These are phyloP conservation scores for Trypoxylon attenuatum DNA, from an alignment of 2,888 invertebrate species.

Conservation along the genomic window DNA sequence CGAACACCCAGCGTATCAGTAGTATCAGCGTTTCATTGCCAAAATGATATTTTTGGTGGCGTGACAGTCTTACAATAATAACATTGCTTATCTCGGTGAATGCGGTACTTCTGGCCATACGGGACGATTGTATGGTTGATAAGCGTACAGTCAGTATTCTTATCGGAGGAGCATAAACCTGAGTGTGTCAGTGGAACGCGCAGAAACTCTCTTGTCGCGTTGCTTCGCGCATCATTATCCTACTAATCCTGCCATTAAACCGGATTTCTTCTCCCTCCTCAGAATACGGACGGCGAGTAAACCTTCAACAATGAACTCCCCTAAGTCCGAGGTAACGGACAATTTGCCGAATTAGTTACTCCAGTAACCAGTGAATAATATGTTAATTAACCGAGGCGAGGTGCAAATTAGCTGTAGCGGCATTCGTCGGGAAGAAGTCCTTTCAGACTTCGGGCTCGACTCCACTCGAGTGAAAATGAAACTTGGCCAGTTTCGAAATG, in stretches of 20 bases:
- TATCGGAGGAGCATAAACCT: constrained; percentile 50
- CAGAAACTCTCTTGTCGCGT: constrained; percentile 21
- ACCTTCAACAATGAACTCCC: constrained; percentile 4
- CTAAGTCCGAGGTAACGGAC: background rate
- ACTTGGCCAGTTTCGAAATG: no score
- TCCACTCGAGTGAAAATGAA: no score
- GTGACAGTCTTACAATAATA: constrained; percentile 20
- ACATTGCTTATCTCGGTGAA: constrained; percentile 17
- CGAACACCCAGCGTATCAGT: no score
- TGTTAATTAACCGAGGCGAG: background rate
- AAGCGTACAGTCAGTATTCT: constrained; percentile 45
- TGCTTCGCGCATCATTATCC: constrained; percentile 53
- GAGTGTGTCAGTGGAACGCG: constrained; percentile 33
- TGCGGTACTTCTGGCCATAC: constrained; percentile 10
- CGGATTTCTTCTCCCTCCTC: constrained; percentile 10
- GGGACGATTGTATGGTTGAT: constrained; percentile 36
- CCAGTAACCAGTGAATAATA: background rate
- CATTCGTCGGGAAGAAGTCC: no score
- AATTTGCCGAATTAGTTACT: background rate
- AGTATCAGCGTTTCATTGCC: background rate
- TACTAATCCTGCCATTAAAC: constrained; percentile 47
- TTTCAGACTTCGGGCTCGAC: no score
- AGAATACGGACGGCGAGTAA: background rate
- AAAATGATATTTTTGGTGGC: constrained; percentile 13
- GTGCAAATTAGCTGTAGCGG: no score